Percentiles rank a stretch among this genome's conserved stretches.
These are phyloP conservation scores for Amblyjoppa fuscipennis DNA, from an alignment of 2,888 invertebrate species.

Conservation along the genomic window DNA sequence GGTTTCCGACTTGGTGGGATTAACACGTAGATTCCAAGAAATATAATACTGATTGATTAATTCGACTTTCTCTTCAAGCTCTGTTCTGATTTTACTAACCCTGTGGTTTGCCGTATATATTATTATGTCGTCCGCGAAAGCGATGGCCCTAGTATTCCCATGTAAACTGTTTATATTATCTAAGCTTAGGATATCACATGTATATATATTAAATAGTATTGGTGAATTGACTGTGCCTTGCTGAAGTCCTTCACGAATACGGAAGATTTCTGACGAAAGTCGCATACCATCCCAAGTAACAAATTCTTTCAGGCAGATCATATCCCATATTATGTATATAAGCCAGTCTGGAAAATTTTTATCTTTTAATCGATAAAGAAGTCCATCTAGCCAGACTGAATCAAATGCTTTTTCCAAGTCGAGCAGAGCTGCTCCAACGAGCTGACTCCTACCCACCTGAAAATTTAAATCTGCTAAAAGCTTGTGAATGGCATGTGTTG, in stretches of 20 bases:
- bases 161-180: constrained; percentile 40
- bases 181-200: constrained; percentile 48
- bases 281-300: no score
- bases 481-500: not conserved
- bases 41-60: constrained; percentile 30
- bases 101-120: constrained; percentile 13
- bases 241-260: no score
- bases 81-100: not conserved
- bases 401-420: not conserved
- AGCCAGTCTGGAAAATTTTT: no score
- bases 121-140: constrained; percentile 66
- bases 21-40: not conserved
- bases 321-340: no score
- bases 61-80: constrained; percentile 27
- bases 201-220: constrained; percentile 58
- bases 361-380: not conserved
- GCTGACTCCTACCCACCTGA: not conserved
- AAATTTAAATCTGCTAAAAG: not conserved
- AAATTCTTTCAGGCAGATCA: no score
- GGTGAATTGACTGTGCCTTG: not conserved
- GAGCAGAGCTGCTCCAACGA: no score
- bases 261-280: no score
- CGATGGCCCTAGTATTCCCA: constrained; percentile 2
- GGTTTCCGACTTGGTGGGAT: not conserved
- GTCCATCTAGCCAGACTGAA: not conserved